phyloP scores from a whole-genome alignment of 2,888 invertebrate species.

The Hesperia comma region DNA sequence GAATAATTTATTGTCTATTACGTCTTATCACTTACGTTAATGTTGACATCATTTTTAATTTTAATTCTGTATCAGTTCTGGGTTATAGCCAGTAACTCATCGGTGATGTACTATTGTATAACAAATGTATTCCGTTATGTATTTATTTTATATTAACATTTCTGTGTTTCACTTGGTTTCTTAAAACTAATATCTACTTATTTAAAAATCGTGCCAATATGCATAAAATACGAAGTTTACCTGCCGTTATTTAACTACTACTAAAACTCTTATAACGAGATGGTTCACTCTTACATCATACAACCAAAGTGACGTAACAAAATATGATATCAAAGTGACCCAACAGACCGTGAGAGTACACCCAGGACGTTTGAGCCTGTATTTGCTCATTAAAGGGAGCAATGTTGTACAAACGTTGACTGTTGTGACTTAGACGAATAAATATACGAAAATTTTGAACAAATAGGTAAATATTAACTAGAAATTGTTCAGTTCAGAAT shows the following conservation, averaged over 20 bases:
- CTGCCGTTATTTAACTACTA: not conserved
- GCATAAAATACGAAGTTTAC: not conserved
- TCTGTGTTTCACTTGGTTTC: no score
- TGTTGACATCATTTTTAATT: not conserved
- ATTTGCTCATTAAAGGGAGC: constrained; percentile 30
- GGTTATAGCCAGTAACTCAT: no score
- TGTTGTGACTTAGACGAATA: not conserved
- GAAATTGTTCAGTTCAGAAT: not conserved
- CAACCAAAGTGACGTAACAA: constrained; percentile 21
- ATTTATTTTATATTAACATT: no score
- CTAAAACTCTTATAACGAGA: not conserved
- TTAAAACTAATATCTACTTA: no score
- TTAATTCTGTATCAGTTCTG: not conserved
- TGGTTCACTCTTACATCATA: constrained; percentile 7
- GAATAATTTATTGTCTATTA: not conserved
- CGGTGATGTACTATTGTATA: no score
- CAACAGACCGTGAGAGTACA: constrained; percentile 30
- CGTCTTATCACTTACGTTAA: no score
- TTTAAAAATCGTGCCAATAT: no score
- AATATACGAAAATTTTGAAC: not conserved
- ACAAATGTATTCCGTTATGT: no score
- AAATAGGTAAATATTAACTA: not conserved
- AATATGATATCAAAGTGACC: constrained; percentile 32
- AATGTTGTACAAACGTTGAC: constrained; percentile 5
- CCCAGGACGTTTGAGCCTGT: constrained; percentile 15